Conservation (phyloP, 2,113 vertebrate species). For the Clupea harengus region DNA sequence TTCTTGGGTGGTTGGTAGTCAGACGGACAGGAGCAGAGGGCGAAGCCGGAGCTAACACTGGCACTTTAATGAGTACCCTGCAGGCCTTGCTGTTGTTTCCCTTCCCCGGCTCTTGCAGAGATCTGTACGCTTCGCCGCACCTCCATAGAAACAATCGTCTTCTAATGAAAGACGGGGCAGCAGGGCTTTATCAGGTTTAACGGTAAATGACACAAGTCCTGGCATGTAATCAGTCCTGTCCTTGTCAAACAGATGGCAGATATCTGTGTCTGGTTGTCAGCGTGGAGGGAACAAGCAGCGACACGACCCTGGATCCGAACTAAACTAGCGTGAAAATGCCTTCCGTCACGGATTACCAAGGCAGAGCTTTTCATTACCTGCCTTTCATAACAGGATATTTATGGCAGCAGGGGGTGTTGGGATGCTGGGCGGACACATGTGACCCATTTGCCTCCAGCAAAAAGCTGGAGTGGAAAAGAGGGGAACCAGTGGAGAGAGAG, state of each 20-base stretch:
- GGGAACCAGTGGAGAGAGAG: background rate
- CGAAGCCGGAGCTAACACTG: background rate
- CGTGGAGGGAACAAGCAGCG: slow-evolving; percentile 40
- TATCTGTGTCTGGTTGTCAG: slow-evolving; percentile 35
- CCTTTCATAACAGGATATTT: slow-evolving; percentile 70
- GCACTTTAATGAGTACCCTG: slow-evolving; percentile 8
- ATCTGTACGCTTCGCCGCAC: slow-evolving; percentile 8
- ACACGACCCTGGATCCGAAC: slow-evolving; percentile 46
- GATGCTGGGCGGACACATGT: slow-evolving; percentile 51
- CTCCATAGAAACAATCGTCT: slow-evolving; percentile 38
- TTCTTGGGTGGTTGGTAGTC: background rate
- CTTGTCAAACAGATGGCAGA: slow-evolving; percentile 42
- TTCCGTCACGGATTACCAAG: slow-evolving; percentile 55
- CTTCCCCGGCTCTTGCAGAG: background rate
- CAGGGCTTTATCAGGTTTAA: slow-evolving; percentile 39
- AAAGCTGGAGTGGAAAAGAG: slow-evolving; percentile 16
- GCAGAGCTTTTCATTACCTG: slow-evolving; percentile 63
- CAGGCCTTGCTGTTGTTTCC: background rate
- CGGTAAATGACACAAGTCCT: slow-evolving; percentile 33
- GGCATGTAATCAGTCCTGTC: slow-evolving; percentile 39
- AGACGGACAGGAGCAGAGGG: background rate
- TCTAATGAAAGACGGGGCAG: slow-evolving; percentile 37
- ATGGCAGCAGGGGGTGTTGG: slow-evolving; percentile 56
- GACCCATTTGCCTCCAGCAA: slow-evolving; percentile 56
- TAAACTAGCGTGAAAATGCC: slow-evolving; percentile 65